Evolutionary conservation across 2,113 vertebrate genomes (phyloP), one percentile per base, ranked within the genome.

Genomic region (Tringa solitaria): DNA sequence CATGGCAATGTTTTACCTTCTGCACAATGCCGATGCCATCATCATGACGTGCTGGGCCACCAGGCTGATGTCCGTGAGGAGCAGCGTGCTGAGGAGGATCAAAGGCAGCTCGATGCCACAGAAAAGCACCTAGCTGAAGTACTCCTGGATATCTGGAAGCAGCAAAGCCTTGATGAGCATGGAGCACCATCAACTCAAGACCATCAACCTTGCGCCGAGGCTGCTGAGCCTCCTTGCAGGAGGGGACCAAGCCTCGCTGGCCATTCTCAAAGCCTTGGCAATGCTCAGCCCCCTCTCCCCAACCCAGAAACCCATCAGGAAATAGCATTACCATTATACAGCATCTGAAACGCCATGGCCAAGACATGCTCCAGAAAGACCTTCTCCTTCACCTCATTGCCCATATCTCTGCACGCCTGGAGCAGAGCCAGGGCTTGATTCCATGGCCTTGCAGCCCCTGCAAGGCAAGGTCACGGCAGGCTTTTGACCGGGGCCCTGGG

Each of bases 41-140:
- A 0, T 37, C 33, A 54, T 13, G 2, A 89, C 65, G 69, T 72
- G 32, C 76, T 60, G 92, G 12, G 95, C 81, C 39, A 63, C 80
- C 76, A 90, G 70, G 30, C 72, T 74, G 61, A 85, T 41, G 59
- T 91, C 26, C 4, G 46, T 74, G 76, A 90, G 95, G 8, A 97
- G 76, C 50, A 95, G 30, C 0, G 4, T 76, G 78, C 82, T 60
- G 16, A 82, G 95, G n/a, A 96, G 67, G 8, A 80, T 75, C 9
- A 88, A 78, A 14, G 84, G 17, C 46, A 96, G 50, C 53, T 96
- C 18, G 1, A 37, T 57, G 65, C 11, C 9, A 11, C 76, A 95
- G 89, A 77, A 97, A 51, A 98, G 46, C 10, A 85, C 54, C 26
- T 53, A 83, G 53, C 76, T 94, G 63, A 90, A 95, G 53, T 27